Evolutionary conservation across 2,888 invertebrate genomes (phyloP).

Genomic region (Drepana falcataria): DNA sequence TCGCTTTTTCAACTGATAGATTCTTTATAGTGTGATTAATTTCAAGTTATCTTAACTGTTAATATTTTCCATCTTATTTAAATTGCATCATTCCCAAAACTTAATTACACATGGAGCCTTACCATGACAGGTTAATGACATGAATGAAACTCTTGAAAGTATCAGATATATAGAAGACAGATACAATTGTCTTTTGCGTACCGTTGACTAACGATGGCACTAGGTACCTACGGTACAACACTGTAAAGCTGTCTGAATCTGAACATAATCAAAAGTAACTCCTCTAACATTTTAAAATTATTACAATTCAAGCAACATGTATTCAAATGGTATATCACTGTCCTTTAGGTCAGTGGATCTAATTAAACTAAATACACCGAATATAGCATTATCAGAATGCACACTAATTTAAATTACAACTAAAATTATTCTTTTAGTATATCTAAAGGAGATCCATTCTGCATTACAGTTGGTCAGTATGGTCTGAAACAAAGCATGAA

Average conservation of each 20-base stretch:
- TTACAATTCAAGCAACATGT: neutral
- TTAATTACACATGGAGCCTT: neutral
- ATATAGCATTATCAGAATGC: conserved; percentile 54
- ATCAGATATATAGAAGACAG: no score
- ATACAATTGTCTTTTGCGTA: no score
- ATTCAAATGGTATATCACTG: conserved; percentile 20
- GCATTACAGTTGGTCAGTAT: conserved; percentile 44
- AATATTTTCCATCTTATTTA: no score
- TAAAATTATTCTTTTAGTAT: conserved; percentile 55
- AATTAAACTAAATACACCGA: conserved; percentile 42
- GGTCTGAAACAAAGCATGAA: conserved; percentile 32
- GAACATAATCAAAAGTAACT: no score
- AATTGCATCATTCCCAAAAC: neutral
- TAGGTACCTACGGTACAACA: no score
- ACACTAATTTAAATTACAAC: conserved; percentile 47
- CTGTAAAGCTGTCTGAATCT: no score
- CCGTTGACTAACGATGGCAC: no score
- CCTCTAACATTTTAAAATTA: neutral
- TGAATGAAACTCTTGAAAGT: no score
- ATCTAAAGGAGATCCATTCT: conserved; percentile 69
- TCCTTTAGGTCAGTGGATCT: conserved; percentile 29
- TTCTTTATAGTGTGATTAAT: no score
- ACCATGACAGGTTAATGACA: no score
- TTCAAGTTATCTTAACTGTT: no score
- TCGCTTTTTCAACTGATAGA: no score